Evolutionary conservation across 2,888 invertebrate species (phyloP).

Genomic region (Tiliacea aurago): DNA sequence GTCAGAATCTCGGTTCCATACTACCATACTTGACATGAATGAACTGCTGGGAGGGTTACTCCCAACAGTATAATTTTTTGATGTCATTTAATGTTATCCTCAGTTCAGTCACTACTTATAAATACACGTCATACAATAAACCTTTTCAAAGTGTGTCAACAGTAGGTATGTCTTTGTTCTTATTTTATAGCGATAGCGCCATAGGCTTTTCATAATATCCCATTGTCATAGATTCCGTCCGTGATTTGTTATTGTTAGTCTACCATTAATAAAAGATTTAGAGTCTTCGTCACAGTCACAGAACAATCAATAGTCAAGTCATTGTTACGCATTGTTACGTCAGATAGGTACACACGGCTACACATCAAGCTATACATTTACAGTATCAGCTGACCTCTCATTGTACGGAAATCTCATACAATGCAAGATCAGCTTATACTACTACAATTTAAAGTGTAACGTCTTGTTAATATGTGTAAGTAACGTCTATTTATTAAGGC

Average conservation of each 20-base stretch:
- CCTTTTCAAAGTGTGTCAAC: background rate
- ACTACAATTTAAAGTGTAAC: no score
- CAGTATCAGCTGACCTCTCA: no score
- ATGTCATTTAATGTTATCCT: background rate
- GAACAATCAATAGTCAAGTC: conserved; percentile 20
- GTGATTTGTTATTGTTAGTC: background rate
- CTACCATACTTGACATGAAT: no score
- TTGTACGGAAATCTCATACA: no score
- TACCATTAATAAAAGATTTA: background rate
- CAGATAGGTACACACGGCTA: no score
- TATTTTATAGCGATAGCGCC: background rate
- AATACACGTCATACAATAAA: background rate
- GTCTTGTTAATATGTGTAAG: no score
- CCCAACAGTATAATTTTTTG: background rate
- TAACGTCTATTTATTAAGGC: no score
- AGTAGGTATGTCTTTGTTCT: background rate
- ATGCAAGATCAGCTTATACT: no score
- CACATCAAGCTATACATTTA: no score
- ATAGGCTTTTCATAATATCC: conserved; percentile 8
- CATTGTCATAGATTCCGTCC: conserved; percentile 24
- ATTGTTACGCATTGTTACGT: no score
- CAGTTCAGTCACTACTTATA: background rate
- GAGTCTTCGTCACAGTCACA: background rate
- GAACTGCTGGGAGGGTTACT: background rate
- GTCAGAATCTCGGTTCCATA: background rate